These are phyloP conservation scores for Drosophila cognata DNA, from an alignment of 2,888 invertebrate species.

Conservation along the genomic window DNA sequence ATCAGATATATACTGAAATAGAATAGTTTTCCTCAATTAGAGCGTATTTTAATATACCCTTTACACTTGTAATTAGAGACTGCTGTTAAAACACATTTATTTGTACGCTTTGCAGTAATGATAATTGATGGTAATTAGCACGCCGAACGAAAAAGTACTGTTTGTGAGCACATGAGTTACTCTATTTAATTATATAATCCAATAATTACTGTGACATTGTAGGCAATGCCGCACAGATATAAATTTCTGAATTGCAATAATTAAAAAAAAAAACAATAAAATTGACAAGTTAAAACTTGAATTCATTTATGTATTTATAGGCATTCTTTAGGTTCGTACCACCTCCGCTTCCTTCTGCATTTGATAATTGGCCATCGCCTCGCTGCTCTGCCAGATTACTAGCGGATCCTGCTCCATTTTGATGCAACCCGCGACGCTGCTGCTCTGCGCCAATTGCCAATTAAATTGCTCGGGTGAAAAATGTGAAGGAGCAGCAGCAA, in stretches of 20 bases:
- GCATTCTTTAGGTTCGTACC: not conserved
- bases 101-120: not conserved
- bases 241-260: not conserved
- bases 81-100: not conserved
- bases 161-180: not conserved
- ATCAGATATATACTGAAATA: conserved; percentile 16
- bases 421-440: not conserved
- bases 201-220: conserved; percentile 16
- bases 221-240: too few species aligned
- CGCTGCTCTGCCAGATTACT: conserved; percentile 9
- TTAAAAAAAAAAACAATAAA: not conserved
- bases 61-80: not conserved
- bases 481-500: not conserved
- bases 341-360: conserved; percentile 19
- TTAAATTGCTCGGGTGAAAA: conserved; percentile 24
- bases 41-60: not conserved
- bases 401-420: conserved; percentile 14
- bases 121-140: conserved; percentile 16
- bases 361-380: conserved; percentile 5
- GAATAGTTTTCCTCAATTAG: not conserved
- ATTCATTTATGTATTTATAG: not conserved
- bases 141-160: not conserved
- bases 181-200: not conserved
- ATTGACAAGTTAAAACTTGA: not conserved
- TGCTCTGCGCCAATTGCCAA: conserved; percentile 15